phyloP scores from a whole-genome alignment of 2,888 invertebrate species.

The Parascotia fuliginaria region DNA sequence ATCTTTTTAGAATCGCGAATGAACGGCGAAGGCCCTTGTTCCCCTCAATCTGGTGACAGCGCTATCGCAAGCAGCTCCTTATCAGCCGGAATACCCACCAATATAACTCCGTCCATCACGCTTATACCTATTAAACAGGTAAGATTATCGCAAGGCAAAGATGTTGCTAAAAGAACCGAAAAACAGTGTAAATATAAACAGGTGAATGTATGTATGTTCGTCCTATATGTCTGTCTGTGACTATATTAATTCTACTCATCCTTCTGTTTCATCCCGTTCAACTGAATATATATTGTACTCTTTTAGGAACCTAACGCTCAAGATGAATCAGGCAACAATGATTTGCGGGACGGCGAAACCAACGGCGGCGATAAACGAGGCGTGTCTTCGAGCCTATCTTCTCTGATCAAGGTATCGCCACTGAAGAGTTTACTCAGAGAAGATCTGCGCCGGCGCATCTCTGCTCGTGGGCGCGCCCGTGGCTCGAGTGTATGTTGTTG shows the following conservation, averaged over 20 bases:
- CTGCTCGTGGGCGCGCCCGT: constrained; percentile 88
- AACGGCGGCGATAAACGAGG: constrained; percentile 75
- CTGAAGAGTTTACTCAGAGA: constrained; percentile 93
- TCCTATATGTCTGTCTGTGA: too few relatives aligned
- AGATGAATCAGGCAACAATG: constrained; percentile 64
- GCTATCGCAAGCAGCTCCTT: constrained; percentile 91
- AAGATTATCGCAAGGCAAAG: constrained; percentile 24
- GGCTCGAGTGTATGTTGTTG: constrained; percentile 70
- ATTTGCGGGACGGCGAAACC: constrained; percentile 65
- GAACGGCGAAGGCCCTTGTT: constrained; percentile 90
- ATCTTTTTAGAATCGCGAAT: constrained; percentile 75
- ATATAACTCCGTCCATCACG: constrained; percentile 93
- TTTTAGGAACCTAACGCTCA: constrained; percentile 68
- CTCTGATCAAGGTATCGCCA: constrained; percentile 93
- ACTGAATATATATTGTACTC: neutral
- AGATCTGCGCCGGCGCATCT: constrained; percentile 92
- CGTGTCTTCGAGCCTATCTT: constrained; percentile 89
- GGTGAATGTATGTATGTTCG: too few relatives aligned
- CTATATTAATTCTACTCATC: too few relatives aligned
- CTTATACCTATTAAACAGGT: constrained; percentile 94
- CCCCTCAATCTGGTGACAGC: constrained; percentile 93
- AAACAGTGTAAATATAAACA: too few relatives aligned
- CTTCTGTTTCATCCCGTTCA: too few relatives aligned
- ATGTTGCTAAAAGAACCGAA: too few relatives aligned
- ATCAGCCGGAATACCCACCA: constrained; percentile 81